A percentile compares a stretch with the other conserved stretches of the same genome.
Conservation (phyloP, 2,113 vertebrate genomes). For the Sprattus sprattus region DNA sequence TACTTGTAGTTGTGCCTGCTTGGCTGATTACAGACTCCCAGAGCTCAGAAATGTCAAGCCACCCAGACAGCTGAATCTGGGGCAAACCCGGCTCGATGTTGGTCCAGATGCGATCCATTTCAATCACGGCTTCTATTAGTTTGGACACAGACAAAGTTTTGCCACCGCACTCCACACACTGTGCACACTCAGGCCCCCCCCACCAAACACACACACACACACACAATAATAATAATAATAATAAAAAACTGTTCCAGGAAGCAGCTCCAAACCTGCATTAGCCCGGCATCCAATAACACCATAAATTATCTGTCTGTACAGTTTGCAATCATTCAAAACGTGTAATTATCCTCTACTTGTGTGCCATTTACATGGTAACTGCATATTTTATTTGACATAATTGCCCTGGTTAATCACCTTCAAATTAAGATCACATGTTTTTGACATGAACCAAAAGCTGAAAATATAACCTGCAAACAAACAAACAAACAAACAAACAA, state of each 20-base stretch:
- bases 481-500: neutral
- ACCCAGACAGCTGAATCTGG: neutral
- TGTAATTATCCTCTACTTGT: neutral
- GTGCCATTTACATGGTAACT: neutral
- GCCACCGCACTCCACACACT: too few relatives aligned
- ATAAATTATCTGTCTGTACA: neutral
- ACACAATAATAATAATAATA: neutral
- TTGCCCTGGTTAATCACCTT: neutral
- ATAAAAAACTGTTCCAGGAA: neutral
- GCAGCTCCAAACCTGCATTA: neutral
- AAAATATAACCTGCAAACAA: neutral
- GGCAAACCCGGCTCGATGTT: neutral
- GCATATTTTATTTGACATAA: neutral
- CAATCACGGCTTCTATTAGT: neutral
- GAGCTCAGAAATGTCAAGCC: neutral
- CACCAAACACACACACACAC: too few relatives aligned
- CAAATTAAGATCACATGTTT: neutral
- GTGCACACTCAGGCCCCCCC: too few relatives aligned
- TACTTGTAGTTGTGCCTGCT: conserved; percentile 20
- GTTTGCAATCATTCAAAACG: neutral
- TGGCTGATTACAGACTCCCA: neutral
- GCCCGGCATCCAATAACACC: neutral
- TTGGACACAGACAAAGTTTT: neutral
- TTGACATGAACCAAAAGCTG: neutral
- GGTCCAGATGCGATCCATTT: neutral